Conservation (phyloP, 2,888 invertebrate genomes). For the Lapara coniferarum region DNA sequence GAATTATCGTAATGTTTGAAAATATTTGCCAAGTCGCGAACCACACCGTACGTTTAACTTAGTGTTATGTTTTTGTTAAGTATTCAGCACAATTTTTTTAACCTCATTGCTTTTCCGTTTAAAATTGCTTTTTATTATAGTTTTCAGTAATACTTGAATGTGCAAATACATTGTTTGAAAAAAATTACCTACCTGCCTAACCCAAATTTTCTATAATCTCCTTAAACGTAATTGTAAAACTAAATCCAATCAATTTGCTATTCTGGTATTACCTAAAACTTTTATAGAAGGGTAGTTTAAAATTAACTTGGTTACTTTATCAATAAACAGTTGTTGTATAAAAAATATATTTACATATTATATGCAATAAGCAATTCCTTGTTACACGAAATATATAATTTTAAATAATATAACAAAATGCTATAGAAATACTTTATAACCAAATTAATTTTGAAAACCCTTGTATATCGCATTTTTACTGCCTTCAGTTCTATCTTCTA, state of each 20-base stretch:
- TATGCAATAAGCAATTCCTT: neutral
- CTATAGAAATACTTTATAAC: neutral
- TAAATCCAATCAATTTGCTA: neutral
- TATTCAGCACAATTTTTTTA: slow-evolving; percentile 15
- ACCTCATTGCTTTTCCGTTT: neutral
- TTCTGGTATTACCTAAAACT: neutral
- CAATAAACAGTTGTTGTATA: slow-evolving; percentile 2
- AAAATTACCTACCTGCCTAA: neutral
- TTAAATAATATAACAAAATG: neutral
- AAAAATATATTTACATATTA: too few relatives aligned
- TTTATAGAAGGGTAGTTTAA: slow-evolving; percentile 5
- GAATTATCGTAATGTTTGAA: neutral
- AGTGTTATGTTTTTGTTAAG: slow-evolving; percentile 1
- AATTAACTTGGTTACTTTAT: slow-evolving; percentile 1
- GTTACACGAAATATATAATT: neutral
- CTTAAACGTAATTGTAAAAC: too few relatives aligned
- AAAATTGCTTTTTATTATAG: too few relatives aligned
- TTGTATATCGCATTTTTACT: slow-evolving; percentile 9
- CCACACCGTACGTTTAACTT: slow-evolving; percentile 1
- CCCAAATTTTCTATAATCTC: too few relatives aligned
- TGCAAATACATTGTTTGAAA: neutral
- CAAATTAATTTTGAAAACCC: slow-evolving; percentile 17
- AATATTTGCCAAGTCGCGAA: slow-evolving; percentile 7
- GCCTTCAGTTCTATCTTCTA: slow-evolving; percentile 2
- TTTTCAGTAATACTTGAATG: neutral